Evolutionary conservation across 1,140 invertebrate genomes (phyloP).

Genomic region (Pollicipes pollicipes): DNA sequence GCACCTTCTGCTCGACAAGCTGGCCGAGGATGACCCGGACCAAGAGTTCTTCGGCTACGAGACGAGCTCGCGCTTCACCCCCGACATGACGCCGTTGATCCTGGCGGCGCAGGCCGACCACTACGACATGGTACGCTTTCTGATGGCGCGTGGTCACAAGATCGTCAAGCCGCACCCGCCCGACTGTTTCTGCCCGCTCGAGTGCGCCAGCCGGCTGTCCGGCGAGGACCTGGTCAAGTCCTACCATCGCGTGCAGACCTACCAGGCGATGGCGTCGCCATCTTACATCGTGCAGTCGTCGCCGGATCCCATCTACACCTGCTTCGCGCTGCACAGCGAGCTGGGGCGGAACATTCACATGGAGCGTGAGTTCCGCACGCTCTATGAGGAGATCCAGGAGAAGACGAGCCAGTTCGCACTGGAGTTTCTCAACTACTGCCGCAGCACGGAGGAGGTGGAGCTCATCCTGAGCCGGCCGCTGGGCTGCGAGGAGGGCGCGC

Average conservation of each 20-base stretch:
- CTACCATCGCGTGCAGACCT: not conserved
- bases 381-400: not conserved
- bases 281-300: not conserved
- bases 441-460: not conserved
- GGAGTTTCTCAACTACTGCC: not conserved
- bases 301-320: not conserved
- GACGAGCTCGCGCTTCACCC: not conserved
- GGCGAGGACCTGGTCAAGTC: not conserved
- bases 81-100: not conserved
- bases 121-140: not conserved
- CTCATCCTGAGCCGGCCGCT: not conserved
- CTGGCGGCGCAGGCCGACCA: not conserved
- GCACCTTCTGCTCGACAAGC: not conserved
- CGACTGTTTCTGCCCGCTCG: not conserved
- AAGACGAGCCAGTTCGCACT: not conserved
- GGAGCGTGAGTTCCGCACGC: not conserved
- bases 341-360: not conserved
- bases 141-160: not conserved
- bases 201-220: not conserved
- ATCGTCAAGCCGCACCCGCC: not conserved
- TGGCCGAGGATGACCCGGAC: not conserved
- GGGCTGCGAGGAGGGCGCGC: conserved; percentile 24
- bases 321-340: not conserved
- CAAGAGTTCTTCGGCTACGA: not conserved
- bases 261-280: not conserved